Evolutionary conservation across 2,888 invertebrate genomes (phyloP).

Genomic region (Platerodrilus igneus): DNA sequence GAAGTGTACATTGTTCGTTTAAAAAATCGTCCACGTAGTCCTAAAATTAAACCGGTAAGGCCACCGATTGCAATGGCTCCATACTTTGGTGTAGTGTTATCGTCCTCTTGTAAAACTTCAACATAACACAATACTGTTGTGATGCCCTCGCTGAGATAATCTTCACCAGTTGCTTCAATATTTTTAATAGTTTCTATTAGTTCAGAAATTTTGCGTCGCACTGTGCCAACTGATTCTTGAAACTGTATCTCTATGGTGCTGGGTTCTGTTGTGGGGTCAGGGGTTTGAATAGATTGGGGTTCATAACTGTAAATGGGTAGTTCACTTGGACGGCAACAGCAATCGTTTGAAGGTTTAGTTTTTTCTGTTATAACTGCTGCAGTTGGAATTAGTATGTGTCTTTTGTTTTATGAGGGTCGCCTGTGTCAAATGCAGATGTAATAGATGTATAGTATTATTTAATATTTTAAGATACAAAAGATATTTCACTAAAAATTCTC

Average conservation of each 20-base stretch:
- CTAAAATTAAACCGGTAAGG: constrained; percentile 70
- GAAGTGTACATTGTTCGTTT: constrained; percentile 62
- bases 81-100: constrained; percentile 67
- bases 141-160: too few relatives aligned
- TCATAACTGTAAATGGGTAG: constrained; percentile 60
- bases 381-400: constrained; percentile 34
- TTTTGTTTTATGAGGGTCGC: too few relatives aligned
- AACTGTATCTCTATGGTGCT: too few relatives aligned
- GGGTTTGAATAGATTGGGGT: neutral
- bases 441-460: too few relatives aligned
- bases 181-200: neutral
- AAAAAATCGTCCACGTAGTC: constrained; percentile 64
- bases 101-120: constrained; percentile 72
- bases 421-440: too few relatives aligned
- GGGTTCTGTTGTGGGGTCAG: constrained; percentile 18
- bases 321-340: constrained; percentile 54
- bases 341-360: constrained; percentile 16
- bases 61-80: constrained; percentile 76
- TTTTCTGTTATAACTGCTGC: constrained; percentile 35
- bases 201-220: constrained; percentile 34
- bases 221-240: constrained; percentile 47
- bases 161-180: constrained; percentile 2
- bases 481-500: too few relatives aligned
- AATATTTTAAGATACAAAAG: too few relatives aligned
- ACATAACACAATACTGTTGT: too few relatives aligned